A percentile compares a stretch with the other conserved stretches of the same genome.
Conservation (phyloP, 2,797 vertebrate species). For the Platyrinchus mystaceus region DNA sequence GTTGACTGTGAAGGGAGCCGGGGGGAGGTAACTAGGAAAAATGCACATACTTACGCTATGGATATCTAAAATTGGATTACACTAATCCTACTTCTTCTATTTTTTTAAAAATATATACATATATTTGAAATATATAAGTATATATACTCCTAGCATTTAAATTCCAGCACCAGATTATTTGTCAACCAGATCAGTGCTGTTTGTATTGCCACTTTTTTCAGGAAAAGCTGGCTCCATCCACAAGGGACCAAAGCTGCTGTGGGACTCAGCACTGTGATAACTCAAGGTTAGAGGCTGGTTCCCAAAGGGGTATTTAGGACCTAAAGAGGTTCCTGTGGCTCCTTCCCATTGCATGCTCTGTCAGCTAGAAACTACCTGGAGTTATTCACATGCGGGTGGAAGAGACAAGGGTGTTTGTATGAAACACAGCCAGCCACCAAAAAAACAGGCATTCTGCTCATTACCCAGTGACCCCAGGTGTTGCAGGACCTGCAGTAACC, state of each 20-base stretch:
- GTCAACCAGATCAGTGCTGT: neutral
- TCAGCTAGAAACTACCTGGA: neutral
- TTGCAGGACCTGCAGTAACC: conserved; percentile 77
- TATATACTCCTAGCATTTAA: neutral
- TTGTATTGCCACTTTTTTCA: neutral
- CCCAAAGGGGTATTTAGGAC: neutral
- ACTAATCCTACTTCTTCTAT: neutral
- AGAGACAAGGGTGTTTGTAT: neutral
- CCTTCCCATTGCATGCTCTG: rapidly evolving
- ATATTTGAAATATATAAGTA: neutral
- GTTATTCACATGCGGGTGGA: neutral
- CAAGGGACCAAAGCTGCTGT: neutral
- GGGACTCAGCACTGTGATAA: neutral
- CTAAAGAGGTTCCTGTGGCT: neutral
- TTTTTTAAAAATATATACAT: neutral
- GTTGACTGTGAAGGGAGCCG: neutral
- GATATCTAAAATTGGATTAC: neutral
- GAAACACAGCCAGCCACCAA: neutral
- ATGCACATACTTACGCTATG: neutral
- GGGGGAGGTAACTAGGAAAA: neutral
- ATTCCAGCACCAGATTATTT: neutral
- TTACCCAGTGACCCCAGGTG: conserved; percentile 78
- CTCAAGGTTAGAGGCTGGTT: neutral
- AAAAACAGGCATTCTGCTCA: conserved; percentile 2
- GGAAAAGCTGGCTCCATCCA: neutral